Evolutionary conservation across 1,140 invertebrate genomes (phyloP), one percentile per base, ranked within the genome.

Genomic region (Ridgeia piscesae): DNA sequence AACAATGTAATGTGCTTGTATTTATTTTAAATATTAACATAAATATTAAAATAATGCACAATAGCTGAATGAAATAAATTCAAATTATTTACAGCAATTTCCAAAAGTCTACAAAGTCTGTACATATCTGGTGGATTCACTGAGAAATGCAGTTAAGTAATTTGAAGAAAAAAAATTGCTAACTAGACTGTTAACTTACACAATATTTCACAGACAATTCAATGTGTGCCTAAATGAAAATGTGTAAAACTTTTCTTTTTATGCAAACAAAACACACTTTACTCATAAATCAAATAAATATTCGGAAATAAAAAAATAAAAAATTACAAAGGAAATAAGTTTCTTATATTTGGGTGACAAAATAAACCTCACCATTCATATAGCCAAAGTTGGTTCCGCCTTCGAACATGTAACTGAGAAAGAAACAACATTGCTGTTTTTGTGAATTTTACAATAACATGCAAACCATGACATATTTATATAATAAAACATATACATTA

Each of bases 341-440:
- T 35, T 34, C n/a, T 42, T 90, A 90, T 90, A 90, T 90, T 14
- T 33, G n/a, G 17, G 17, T 31, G 8, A 90, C 17, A 9, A 33
- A 17, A 34, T n/a, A 91, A 9, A 89, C 21, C 93, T 94, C 93
- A 96, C 96, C 96, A 95, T 95, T 95, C 93, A 93, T 95, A 93
- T 94, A 96, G n/a, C 95, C 96, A 95, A 96, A 96, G 92, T 96
- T 96, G 33, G 96, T 96, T 50, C 96, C 96, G 33, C 96, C 96
- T 94, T 95, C 94, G 95, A 95, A 96, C 96, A 96, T 96, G 91
- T 96, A 96, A 94, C 95, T 96, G 93, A n/a, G 42, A 58, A 77
- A 77, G 58, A 77, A 77, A 77, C 97, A 99, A 99, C 94, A 99
- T 99, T 0, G 99, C 99, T 34, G 99, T 99, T 95, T 99, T 99